Conservation (phyloP, 64 coral and sea anemone species). For the Exaiptasia diaphana region DNA sequence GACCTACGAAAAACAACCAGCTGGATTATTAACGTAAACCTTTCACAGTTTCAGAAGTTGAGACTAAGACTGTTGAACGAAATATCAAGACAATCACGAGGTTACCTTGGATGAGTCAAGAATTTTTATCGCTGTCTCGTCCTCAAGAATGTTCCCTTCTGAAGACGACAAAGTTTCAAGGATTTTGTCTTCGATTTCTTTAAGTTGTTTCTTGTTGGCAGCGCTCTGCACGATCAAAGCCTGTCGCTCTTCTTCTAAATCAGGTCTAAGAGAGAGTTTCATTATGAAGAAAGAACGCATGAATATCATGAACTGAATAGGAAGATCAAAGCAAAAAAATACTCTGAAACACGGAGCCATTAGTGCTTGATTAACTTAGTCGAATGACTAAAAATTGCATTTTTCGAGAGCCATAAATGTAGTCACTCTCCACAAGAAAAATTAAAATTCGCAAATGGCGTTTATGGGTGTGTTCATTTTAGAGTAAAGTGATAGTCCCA, state of each 20-base stretch:
- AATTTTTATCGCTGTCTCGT: conserved; percentile 96
- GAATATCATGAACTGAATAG: too few species aligned
- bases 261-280: conserved; percentile 59
- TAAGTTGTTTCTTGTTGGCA: conserved; percentile 97
- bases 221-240: conserved; percentile 94
- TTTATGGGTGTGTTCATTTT: too few species aligned
- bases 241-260: conserved; percentile 96
- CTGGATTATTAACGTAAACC: too few species aligned
- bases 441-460: too few species aligned
- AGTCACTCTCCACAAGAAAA: too few species aligned
- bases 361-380: too few species aligned
- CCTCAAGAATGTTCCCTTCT: conserved; percentile 96
- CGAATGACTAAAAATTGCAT: too few species aligned
- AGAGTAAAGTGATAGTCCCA: too few species aligned
- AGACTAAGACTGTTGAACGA: neutral
- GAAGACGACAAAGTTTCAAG: conserved; percentile 66
- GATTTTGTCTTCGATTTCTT: conserved; percentile 89
- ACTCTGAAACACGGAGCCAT: neutral
- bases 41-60: neutral
- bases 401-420: too few species aligned
- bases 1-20: conserved; percentile 52
- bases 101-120: conserved; percentile 93
- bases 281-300: too few species aligned
- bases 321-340: too few species aligned
- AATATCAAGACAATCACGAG: neutral